Evolutionary conservation across 2,113 vertebrate genomes (phyloP), one percentile per base, ranked within the genome.

Genomic region (Suricata suricatta): DNA sequence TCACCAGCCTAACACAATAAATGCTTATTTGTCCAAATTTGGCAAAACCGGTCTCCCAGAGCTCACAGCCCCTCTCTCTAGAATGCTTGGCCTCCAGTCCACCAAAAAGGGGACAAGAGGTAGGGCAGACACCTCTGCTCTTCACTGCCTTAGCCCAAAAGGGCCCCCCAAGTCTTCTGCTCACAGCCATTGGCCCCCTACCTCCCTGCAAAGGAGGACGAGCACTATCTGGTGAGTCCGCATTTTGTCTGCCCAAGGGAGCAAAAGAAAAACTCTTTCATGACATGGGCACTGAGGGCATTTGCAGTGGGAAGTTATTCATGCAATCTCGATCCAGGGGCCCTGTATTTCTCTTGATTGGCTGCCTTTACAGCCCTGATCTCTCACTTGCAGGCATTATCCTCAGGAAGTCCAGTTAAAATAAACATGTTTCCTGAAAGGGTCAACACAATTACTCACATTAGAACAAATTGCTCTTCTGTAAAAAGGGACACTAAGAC

Each of bases 281-380:
- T 44, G 8, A 31, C 0, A 1, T 16, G 7, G 31, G 7, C 31
- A 25, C 50, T 71, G 4, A 0, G 2, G 41, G 71, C 6, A 35
- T 21, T 23, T 13, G 6, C 31, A 33, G 23, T 5, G 27, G 47
- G 19, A 38, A 93, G 72, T 35, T 7, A 7, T 50, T 35, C 14
- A 0, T 4, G 31, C 60, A 16, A 1, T 41, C 76, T 68, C 15
- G 23, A 79, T 3, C 7, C 63, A 38, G 54, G 16, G 47, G 4
- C 25, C 47, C 47, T 72, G 15, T 35, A 15, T 72, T 4, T 81
- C 25, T 68, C 47, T n/a, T 1, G 3, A 15, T 2, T 15, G 27
- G 35, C 44, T 57, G 13, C 64, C 64, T 57, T 44, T 7, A 11
- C 7, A 17, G 33, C 41, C 54, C 17, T 6, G 19, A 38, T 5